Base-by-base conservation (phyloP, 2,113 vertebrate species). In the Hydrochoerus hydrochaeris region DNA sequence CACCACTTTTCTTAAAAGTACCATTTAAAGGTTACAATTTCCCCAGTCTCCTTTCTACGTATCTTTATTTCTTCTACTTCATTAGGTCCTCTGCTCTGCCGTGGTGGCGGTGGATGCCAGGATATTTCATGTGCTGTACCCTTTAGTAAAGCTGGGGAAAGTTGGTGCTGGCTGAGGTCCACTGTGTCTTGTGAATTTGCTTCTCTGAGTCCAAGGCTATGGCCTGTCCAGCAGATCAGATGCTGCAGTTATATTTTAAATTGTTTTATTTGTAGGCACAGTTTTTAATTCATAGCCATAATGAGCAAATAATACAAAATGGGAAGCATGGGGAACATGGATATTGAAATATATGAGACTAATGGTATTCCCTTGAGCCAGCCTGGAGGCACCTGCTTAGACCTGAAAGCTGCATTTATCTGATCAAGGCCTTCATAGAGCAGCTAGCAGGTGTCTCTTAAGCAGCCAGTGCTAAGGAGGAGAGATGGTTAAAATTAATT, bases 401-500 rank as follows among this genome's bases (percentile, higher is more conserved):
- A 44, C 83, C 62, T 87, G 22, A 85, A 90, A 87, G 26, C 75
- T 84, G 35, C 41, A 30, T 87, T 90, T 95, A 65, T 90, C 58
- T 78, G 82, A 85, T 77, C 10, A 14, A 41, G 46, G 52, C 89
- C 58, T 96, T 95, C 77, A 78, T 46, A 85, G 20, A 67, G 90
- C 38, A 49, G 60, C n/a, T 87, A 77, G 75, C 44, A 73, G 12
- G 13, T 92, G 52, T 96, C 60, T 87, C 49, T 77, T 63, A 87
- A 63, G 88, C 62, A 90, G 49, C 62, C 49, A 69, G 41, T 90
- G 49, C 44, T 88, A 69, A 73, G 80, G 89, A 65, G 78, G 81
- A 82, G 88, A 83, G 57, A 57, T 60, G 52, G 71, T 89, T 81
- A 71, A 80, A 87, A 90, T 62, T 35, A 92, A 49, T 94, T 87